Evolutionary conservation across 2,113 vertebrate genomes (phyloP).

Genomic region (Poeciliopsis occidentalis): DNA sequence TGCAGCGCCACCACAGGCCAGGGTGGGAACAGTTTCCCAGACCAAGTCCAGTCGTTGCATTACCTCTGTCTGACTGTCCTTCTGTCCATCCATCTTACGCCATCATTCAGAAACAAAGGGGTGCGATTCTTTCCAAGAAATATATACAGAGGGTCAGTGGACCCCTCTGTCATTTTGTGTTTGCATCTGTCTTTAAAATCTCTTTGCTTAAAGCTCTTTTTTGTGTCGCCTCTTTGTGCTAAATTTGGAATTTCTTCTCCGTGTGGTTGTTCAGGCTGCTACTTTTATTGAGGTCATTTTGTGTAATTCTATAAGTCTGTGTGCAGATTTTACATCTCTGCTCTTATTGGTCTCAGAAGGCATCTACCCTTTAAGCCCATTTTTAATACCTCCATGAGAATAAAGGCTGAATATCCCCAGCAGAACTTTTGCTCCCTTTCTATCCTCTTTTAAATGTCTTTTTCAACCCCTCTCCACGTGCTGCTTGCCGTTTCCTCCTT

Average conservation of each 20-base stretch:
- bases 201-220: neutral
- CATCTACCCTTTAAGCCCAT: neutral
- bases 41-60: no score
- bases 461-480: slow-evolving; percentile 18
- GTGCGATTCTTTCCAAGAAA: neutral
- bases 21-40: no score
- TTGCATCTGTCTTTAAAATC: neutral
- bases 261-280: neutral
- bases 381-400: neutral
- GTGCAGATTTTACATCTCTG: neutral
- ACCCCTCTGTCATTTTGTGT: neutral
- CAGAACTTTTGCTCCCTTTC: slow-evolving; percentile 26
- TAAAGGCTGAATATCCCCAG: slow-evolving; percentile 1
- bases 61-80: no score
- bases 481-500: slow-evolving; percentile 5
- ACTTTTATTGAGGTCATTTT: neutral
- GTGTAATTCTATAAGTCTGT: neutral
- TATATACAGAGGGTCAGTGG: neutral
- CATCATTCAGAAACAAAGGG: neutral
- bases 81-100: no score
- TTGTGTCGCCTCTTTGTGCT: neutral
- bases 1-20: no score
- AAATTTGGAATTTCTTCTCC: neutral
- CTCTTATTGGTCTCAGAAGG: neutral
- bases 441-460: slow-evolving; percentile 10